These are phyloP conservation scores for Stictocephala bisonia DNA, from an alignment of 2,888 invertebrate species.

Conservation along the genomic window DNA sequence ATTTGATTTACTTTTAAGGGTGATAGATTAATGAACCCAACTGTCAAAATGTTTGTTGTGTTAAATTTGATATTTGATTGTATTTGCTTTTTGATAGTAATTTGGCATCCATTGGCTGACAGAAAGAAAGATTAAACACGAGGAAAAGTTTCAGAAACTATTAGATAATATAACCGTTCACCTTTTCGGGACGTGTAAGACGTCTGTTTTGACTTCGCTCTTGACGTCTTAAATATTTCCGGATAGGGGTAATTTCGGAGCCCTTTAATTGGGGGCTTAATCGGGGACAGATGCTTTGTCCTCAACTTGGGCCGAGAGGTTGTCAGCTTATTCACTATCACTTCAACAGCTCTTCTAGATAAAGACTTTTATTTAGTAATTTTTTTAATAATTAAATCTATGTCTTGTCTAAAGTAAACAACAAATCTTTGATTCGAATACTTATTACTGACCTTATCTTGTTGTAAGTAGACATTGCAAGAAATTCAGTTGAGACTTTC, in stretches of 20 bases:
- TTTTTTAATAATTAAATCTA: neutral
- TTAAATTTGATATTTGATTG: no score
- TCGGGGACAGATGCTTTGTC: constrained; percentile 18
- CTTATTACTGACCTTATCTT: no score
- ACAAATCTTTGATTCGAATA: neutral
- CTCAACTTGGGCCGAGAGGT: neutral
- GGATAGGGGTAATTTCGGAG: constrained; percentile 16
- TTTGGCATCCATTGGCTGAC: no score
- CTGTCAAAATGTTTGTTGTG: no score
- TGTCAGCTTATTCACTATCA: neutral
- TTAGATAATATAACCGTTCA: neutral
- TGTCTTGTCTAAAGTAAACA: neutral
- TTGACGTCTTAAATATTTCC: constrained; percentile 14
- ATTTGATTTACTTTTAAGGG: no score
- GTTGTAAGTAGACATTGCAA: no score
- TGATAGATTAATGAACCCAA: no score
- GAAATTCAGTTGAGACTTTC: no score
- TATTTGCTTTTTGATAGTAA: no score
- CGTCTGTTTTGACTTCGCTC: no score
- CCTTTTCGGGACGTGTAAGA: neutral
- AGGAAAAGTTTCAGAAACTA: no score
- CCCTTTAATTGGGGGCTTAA: constrained; percentile 13
- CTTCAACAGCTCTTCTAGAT: neutral
- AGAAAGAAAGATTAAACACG: no score
- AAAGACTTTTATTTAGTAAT: neutral